Percentiles rank a stretch among this genome's conserved stretches.
Evolutionary conservation across 2,888 invertebrate genomes (phyloP).

Genomic region (Cephonodes hylas): DNA sequence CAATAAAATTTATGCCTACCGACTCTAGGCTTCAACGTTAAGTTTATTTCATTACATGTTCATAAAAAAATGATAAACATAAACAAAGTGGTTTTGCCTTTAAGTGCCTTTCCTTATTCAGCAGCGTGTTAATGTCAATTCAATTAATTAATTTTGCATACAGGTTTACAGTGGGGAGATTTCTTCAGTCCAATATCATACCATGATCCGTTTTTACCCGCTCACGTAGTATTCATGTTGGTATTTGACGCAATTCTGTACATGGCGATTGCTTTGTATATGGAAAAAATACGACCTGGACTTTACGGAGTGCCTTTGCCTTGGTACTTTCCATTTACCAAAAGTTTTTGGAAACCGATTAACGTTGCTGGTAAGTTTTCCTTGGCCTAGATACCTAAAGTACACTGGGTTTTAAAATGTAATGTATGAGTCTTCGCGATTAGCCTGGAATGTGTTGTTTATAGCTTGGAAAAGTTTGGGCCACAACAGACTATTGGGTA

Average conservation of each 20-base stretch:
- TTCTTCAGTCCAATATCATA: constrained; percentile 84
- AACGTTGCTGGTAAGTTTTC: constrained; percentile 52
- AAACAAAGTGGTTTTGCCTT: no score
- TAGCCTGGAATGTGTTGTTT: no score
- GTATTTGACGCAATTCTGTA: constrained; percentile 86
- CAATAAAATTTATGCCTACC: no score
- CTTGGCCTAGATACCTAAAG: not conserved
- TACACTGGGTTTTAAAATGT: not conserved
- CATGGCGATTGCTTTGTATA: constrained; percentile 89
- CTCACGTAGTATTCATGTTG: constrained; percentile 86
- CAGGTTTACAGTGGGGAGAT: constrained; percentile 84
- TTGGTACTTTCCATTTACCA: constrained; percentile 90
- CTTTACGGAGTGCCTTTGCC: constrained; percentile 90
- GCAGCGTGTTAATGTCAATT: no score
- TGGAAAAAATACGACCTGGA: constrained; percentile 93
- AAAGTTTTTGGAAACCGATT: constrained; percentile 77
- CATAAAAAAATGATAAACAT: no score
- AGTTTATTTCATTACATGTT: no score
- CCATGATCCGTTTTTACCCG: constrained; percentile 86
- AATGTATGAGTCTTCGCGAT: no score
- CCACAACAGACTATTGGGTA: no score
- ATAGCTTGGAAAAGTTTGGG: no score
- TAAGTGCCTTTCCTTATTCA: no score
- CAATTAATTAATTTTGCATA: constrained; percentile 14
- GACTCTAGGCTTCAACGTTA: no score